Conservation (phyloP, 2,888 invertebrate genomes). For the Euproctis similis region DNA sequence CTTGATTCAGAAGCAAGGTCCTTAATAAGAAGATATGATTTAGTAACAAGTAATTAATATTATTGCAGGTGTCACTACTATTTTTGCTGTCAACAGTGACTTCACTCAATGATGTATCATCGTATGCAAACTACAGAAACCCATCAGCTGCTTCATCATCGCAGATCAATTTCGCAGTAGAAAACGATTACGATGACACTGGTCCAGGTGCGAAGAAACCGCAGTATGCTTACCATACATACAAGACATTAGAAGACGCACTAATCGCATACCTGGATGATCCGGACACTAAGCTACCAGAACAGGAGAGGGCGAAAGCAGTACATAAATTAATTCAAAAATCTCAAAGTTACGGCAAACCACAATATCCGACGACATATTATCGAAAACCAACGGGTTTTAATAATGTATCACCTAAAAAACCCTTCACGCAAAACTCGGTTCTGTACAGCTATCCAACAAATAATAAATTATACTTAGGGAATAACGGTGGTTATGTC, state of each 20-base stretch:
- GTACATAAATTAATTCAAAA: conserved; percentile 19
- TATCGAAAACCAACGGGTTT: not conserved
- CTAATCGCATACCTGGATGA: conserved; percentile 51
- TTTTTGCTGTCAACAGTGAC: conserved; percentile 24
- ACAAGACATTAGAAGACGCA: conserved; percentile 51
- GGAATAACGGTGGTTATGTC: not conserved
- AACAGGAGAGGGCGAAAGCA: conserved; percentile 40
- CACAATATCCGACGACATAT: not conserved
- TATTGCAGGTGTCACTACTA: conserved; percentile 32
- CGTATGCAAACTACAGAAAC: conserved; percentile 3
- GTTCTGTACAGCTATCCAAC: not conserved
- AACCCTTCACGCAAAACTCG: not conserved
- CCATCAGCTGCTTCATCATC: conserved; percentile 50
- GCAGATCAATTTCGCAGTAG: conserved; percentile 58
- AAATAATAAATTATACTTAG: not conserved
- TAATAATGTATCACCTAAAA: not conserved
- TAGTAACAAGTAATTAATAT: not conserved
- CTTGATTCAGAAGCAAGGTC: no score
- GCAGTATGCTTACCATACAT: conserved; percentile 52
- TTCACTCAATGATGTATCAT: conserved; percentile 10
- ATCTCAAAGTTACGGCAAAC: not conserved
- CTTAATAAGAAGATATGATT: no score
- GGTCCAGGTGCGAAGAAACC: conserved; percentile 56
- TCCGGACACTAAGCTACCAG: conserved; percentile 57
- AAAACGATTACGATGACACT: conserved; percentile 65